phyloP scores from a whole-genome alignment of 1,140 invertebrate genomes.

The Cephus cinctus region DNA sequence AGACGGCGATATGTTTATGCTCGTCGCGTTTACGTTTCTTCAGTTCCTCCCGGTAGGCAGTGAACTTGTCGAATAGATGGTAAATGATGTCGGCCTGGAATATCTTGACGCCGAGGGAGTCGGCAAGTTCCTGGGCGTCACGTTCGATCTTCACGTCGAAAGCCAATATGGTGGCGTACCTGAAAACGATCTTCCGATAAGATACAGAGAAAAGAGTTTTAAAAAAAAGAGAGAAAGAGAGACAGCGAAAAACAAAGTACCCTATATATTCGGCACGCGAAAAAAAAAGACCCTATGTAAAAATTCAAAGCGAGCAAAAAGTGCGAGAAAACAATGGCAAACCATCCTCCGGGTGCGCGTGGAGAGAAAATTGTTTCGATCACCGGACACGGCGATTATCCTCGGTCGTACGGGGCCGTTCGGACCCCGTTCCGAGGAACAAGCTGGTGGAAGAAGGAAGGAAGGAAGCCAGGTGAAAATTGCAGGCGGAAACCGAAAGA shows the following conservation, averaged over 20 bases:
- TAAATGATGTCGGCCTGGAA: slow-evolving; percentile 99
- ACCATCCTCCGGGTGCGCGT: no score
- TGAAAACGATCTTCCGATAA: slow-evolving; percentile 40
- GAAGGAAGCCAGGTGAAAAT: no score
- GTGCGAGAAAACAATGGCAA: no score
- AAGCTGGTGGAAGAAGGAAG: no score
- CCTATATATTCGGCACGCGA: no score
- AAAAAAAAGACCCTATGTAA: no score
- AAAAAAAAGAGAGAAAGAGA: not conserved
- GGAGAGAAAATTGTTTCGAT: no score
- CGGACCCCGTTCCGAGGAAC: no score
- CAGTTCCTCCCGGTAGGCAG: slow-evolving; percentile 90
- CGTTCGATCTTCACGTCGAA: slow-evolving; percentile 99
- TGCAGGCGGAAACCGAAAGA: no score
- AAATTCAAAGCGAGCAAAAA: no score
- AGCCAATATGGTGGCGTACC: slow-evolving; percentile 95
- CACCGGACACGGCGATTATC: no score
- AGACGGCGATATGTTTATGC: slow-evolving; percentile 95
- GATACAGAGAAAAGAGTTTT: not conserved
- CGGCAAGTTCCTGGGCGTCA: slow-evolving; percentile 96
- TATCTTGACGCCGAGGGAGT: slow-evolving; percentile 91
- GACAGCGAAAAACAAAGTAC: not conserved
- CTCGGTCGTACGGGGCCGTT: no score
- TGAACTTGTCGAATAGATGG: slow-evolving; percentile 98
- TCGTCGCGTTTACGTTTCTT: slow-evolving; percentile 91